phyloP scores from a whole-genome alignment of 2,113 vertebrate genomes.

The Geococcyx californianus region DNA sequence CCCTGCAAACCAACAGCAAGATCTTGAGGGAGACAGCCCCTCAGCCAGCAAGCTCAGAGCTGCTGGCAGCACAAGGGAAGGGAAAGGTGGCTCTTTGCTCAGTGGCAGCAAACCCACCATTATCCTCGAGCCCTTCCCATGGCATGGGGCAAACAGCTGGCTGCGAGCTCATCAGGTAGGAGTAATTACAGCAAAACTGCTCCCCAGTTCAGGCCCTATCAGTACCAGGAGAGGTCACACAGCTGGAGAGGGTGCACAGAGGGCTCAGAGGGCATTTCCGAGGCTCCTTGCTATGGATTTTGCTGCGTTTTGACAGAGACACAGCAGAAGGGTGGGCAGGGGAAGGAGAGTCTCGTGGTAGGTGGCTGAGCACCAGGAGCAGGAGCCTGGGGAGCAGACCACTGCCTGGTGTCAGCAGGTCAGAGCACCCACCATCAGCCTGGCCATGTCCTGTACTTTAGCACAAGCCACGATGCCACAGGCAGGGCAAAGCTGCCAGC shows the following conservation, averaged over 20 bases:
- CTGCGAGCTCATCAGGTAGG: background rate
- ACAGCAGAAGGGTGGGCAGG: background rate
- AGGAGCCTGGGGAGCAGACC: background rate
- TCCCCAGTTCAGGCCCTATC: background rate
- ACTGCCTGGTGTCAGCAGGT: accelerated
- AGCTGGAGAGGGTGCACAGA: accelerated
- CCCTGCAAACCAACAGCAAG: background rate
- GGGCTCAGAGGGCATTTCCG: background rate
- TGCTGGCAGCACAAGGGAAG: accelerated
- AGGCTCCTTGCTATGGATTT: background rate
- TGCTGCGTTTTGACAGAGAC: background rate
- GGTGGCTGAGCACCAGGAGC: background rate
- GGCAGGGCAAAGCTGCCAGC: background rate
- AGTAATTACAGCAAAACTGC: background rate
- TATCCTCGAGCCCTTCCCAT: background rate
- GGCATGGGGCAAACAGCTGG: background rate
- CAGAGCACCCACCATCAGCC: background rate
- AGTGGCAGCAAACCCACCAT: background rate
- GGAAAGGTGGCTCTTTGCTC: background rate
- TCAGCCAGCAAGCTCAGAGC: accelerated
- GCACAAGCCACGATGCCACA: accelerated
- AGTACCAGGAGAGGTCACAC: background rate
- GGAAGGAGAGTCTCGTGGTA: background rate
- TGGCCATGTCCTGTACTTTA: background rate
- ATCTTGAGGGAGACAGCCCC: background rate